Conservation (phyloP, 2,888 invertebrate genomes). For the Rhagonycha lutea region DNA sequence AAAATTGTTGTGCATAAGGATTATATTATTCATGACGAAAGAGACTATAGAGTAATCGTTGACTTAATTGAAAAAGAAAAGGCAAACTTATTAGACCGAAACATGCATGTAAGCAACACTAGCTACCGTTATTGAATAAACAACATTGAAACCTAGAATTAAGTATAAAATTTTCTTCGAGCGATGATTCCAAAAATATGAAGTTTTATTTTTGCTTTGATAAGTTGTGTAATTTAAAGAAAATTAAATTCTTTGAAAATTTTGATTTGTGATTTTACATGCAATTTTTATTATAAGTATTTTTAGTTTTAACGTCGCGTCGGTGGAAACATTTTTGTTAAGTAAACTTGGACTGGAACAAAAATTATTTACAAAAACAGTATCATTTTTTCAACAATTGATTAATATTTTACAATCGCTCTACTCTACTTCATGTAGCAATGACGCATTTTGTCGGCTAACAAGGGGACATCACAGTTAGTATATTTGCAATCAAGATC, state of each 20-base stretch:
- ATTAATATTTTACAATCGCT: no score
- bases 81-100: background rate
- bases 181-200: background rate
- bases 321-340: no score
- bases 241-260: background rate
- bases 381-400: no score
- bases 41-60: background rate
- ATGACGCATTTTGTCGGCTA: no score
- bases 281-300: background rate
- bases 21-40: background rate
- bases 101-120: background rate
- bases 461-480: no score
- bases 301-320: no score
- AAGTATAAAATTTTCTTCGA: background rate
- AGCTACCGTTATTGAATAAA: background rate
- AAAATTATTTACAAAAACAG: no score
- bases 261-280: background rate
- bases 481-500: no score
- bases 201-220: background rate
- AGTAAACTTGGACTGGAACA: no score
- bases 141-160: background rate
- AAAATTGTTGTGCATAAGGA: background rate
- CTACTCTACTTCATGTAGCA: no score
- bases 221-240: background rate
- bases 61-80: background rate